Base-by-base conservation (phyloP, 2,888 invertebrate genomes). In the Lycaena phlaeas region DNA sequence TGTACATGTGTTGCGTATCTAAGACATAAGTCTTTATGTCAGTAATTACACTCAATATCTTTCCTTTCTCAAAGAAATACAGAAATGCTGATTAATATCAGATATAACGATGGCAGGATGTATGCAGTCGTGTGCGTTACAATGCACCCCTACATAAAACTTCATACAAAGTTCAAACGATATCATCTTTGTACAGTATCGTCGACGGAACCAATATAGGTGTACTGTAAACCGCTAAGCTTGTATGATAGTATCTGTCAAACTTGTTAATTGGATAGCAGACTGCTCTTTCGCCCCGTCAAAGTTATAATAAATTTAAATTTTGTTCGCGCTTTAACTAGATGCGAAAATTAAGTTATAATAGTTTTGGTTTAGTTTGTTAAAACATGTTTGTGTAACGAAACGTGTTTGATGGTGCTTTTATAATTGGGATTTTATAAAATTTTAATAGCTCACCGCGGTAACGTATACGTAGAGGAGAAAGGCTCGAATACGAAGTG, bases 281-380 rank as follows among this genome's bases (percentile, higher is more conserved):
- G 40, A 30, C 28, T 40, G 30, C 28, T 29, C 42, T 43, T 34
- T 29, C 11, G 22, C 14, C 27, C 18, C 36, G 38, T 3, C n/a
- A n/a, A 40, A 30, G 25, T 43, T 36, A 26, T 36, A 26, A 30
- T 43, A 40, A 43, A 43, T 43, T 39, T 40, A 43, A 43, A 43
- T 43, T 42, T 43, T 29, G 34, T 27, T 42, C 30, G 17, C 37
- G 14, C 7, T 25, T 30, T 31, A 31, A 31, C 29, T 30, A 26
- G 41, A 18, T 31, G 41, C 41, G 27, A 38, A 42, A n/a, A 38
- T 12, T 30, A 38, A 31, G 37, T 26, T 31, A 14, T 42, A 37
- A 41, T 30, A 42, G 30, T 30, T 38, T 31, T 17, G 25, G 29
- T 31, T 31, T 29, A 26, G 31, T 31, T 37, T 26, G 12, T 18